Evolutionary conservation across 1,140 invertebrate species (phyloP).

Genomic region (Drosophila pallidifrons): DNA sequence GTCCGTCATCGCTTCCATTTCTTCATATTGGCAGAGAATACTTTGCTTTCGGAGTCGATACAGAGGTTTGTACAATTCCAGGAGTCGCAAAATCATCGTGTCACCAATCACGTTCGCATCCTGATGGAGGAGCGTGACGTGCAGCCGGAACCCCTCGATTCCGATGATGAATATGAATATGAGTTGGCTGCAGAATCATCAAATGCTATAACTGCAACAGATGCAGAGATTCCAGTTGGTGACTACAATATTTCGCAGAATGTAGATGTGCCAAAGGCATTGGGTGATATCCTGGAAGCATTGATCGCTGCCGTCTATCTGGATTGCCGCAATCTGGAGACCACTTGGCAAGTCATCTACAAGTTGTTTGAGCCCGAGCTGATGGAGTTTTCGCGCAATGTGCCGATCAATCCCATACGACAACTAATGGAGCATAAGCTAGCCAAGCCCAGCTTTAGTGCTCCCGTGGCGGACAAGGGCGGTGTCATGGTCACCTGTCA

Average conservation of each 20-base stretch:
- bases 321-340: conserved; percentile 92
- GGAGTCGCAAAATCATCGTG: conserved; percentile 88
- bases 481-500: conserved; percentile 88
- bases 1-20: conserved; percentile 94
- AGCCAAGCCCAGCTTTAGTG: conserved; percentile 87
- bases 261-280: conserved; percentile 95
- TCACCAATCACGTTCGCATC: conserved; percentile 88
- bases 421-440: conserved; percentile 91
- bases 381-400: conserved; percentile 90
- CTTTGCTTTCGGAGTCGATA: conserved; percentile 89
- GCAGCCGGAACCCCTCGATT: conserved; percentile 17
- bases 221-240: background rate
- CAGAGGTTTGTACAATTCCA: conserved; percentile 93
- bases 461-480: conserved; percentile 69
- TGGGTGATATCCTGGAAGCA: conserved; percentile 98
- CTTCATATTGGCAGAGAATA: conserved; percentile 88
- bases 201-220: background rate
- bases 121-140: conserved; percentile 89
- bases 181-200: background rate
- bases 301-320: conserved; percentile 96
- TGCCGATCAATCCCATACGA: conserved; percentile 95
- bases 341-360: conserved; percentile 94
- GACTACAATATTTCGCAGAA: conserved; percentile 87
- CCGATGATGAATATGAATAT: conserved; percentile 69
- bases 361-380: conserved; percentile 91